These are phyloP conservation scores for Hermaeophaga mercurialis DNA, from an alignment of 2,888 invertebrate species.

Conservation along the genomic window DNA sequence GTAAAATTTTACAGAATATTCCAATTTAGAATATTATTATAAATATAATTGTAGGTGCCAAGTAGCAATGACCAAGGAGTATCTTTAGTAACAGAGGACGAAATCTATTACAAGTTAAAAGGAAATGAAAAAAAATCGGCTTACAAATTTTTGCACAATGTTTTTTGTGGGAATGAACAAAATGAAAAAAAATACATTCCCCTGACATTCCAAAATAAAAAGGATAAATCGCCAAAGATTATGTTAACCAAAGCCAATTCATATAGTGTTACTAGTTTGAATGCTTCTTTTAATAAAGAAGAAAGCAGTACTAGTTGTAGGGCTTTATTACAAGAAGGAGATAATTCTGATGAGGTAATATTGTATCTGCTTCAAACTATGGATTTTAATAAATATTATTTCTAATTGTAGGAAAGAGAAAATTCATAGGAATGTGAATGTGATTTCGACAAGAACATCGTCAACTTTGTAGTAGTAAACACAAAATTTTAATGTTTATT, in stretches of 20 bases:
- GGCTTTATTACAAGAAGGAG: not conserved
- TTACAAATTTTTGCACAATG: slow-evolving; percentile 66
- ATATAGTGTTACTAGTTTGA: not conserved
- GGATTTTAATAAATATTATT: no score
- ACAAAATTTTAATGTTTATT: no score
- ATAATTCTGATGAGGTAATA: slow-evolving; percentile 1
- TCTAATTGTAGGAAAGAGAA: no score
- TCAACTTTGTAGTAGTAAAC: no score
- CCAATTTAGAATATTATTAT: not conserved
- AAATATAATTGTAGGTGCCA: slow-evolving; percentile 55
- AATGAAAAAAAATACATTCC: not conserved
- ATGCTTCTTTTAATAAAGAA: not conserved
- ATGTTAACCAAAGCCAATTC: slow-evolving; percentile 68
- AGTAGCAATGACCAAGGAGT: slow-evolving; percentile 56
- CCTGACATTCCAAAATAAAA: not conserved
- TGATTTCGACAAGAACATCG: no score
- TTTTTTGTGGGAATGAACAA: slow-evolving; percentile 61
- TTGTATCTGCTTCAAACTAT: no score
- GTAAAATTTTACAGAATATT: no score
- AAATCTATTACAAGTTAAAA: slow-evolving; percentile 41
- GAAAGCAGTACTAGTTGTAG: slow-evolving; percentile 1
- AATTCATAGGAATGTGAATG: no score
- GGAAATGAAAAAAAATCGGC: slow-evolving; percentile 59
- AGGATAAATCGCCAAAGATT: slow-evolving; percentile 66
- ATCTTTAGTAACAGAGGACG: slow-evolving; percentile 53